Percentiles rank a stretch among this genome's conserved stretches.
These are phyloP conservation scores for Cygnus olor DNA, from an alignment of 2,797 vertebrate species.

Conservation along the genomic window DNA sequence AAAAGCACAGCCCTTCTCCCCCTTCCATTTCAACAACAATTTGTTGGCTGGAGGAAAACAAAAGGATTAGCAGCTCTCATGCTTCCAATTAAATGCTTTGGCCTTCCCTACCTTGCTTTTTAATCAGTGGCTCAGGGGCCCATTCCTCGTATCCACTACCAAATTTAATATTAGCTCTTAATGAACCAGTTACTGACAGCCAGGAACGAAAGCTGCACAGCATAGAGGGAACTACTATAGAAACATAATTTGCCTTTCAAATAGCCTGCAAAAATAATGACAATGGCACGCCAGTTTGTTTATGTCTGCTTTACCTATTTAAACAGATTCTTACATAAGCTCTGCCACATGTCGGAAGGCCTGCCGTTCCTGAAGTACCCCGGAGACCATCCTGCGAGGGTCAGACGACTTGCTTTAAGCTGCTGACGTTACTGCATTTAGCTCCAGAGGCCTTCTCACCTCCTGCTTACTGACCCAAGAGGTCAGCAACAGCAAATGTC, in stretches of 20 bases:
- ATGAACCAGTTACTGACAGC: conserved; percentile 63
- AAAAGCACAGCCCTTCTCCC: neutral
- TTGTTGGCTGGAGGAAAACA: conserved; percentile 31
- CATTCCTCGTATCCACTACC: conserved; percentile 2
- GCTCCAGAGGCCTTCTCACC: neutral
- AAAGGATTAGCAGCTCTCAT: conserved; percentile 31
- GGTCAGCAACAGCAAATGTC: neutral
- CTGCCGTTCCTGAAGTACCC: neutral
- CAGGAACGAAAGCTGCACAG: conserved; percentile 31
- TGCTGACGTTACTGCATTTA: neutral
- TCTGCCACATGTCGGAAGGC: neutral
- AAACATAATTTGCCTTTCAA: conserved; percentile 41
- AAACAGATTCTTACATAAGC: neutral
- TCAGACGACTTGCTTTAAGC: neutral
- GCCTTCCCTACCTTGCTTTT: conserved; percentile 55
- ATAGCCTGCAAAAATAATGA: conserved; percentile 2
- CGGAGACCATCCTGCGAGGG: neutral
- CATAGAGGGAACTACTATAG: conserved; percentile 19
- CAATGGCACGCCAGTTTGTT: neutral
- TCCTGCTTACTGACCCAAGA: neutral
- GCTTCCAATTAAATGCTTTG: conserved; percentile 59
- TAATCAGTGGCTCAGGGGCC: conserved; percentile 58
- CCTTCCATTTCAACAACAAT: conserved; percentile 47
- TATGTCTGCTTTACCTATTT: neutral
- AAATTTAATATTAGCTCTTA: conserved; percentile 72